phyloP scores from a whole-genome alignment of 2,113 vertebrate species.

The Typhlomys cinereus region DNA sequence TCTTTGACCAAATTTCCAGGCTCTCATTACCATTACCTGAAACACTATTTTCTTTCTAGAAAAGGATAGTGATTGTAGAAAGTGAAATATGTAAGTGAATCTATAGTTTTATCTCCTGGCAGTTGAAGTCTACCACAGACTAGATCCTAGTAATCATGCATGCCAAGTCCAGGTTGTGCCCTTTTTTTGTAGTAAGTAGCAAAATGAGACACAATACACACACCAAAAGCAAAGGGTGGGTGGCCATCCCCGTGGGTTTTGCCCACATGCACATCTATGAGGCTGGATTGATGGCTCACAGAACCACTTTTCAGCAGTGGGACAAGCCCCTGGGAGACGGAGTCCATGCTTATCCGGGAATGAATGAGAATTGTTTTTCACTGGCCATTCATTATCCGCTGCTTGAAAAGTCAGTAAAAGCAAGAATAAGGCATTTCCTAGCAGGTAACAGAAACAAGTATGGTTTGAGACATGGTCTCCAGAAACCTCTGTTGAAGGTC shows the following conservation, averaged over 20 bases:
- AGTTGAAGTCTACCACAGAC: neutral
- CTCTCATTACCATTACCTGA: neutral
- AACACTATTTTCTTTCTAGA: neutral
- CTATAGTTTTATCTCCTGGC: neutral
- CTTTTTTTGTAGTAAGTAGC: constrained; percentile 11
- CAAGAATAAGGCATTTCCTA: neutral
- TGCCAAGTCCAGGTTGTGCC: neutral
- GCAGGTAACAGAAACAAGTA: neutral
- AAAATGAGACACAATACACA: neutral
- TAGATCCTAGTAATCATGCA: neutral
- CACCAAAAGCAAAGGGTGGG: neutral
- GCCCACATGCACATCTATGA: neutral
- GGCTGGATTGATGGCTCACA: neutral
- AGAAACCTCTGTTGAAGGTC: too few relatives aligned
- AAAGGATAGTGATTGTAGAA: neutral
- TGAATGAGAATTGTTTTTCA: neutral
- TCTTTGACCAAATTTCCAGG: constrained; percentile 10
- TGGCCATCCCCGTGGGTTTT: too few relatives aligned
- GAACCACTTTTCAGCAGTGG: neutral
- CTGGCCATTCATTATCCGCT: neutral
- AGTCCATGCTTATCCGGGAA: neutral
- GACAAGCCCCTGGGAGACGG: neutral
- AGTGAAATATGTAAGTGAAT: neutral
- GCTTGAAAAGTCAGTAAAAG: constrained; percentile 4
- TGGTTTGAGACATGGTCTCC: neutral